Evolutionary conservation across 2,888 invertebrate species (phyloP).

Genomic region (Deroplatys truncata): DNA sequence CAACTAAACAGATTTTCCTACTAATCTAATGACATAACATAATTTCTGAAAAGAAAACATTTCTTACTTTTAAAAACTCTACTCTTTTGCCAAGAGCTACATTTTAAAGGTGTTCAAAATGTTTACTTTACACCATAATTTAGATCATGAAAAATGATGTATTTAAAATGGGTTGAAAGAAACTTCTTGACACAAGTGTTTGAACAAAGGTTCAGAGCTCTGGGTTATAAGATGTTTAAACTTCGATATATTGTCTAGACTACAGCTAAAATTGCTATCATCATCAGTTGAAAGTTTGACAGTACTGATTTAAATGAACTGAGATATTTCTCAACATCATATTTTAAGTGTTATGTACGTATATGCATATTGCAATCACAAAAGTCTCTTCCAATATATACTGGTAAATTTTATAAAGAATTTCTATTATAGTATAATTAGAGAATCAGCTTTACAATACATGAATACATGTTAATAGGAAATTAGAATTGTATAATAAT

Average conservation of each 20-base stretch:
- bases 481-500: neutral
- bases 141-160: neutral
- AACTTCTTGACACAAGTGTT: neutral
- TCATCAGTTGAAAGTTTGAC: neutral
- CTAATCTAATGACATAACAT: no score
- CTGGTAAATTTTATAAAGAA: neutral
- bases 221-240: neutral
- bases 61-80: neutral
- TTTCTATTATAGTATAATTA: neutral
- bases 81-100: neutral
- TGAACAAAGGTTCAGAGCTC: neutral
- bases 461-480: neutral
- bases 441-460: neutral
- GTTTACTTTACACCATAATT: neutral
- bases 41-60: no score
- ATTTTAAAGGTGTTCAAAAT: neutral
- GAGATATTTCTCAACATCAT: neutral
- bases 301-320: neutral
- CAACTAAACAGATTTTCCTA: no score
- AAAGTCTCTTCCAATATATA: conserved; percentile 4
- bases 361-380: neutral
- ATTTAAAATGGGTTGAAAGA: neutral
- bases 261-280: neutral
- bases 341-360: neutral
- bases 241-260: neutral